Conservation (phyloP, 2,888 invertebrate species). For the Hypsopygia costalis region DNA sequence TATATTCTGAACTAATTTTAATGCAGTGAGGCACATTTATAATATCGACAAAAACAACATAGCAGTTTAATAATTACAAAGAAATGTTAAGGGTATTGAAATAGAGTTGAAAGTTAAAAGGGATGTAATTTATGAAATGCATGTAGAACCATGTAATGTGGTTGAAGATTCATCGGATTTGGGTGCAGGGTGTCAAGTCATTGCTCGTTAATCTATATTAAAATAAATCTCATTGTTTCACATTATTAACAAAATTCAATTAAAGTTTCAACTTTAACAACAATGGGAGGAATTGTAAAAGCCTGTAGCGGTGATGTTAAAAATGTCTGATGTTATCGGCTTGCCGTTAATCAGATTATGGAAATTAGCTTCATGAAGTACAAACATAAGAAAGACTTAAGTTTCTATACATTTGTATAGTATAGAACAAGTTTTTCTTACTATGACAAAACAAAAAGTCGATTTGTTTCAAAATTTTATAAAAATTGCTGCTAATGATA, state of each 20-base stretch:
- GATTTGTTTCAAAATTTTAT: too few species aligned
- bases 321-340: constrained; percentile 8
- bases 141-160: constrained; percentile 11
- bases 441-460: too few species aligned
- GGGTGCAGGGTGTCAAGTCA: constrained; percentile 69
- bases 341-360: constrained; percentile 6
- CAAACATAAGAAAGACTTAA: too few species aligned
- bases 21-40: constrained; percentile 49
- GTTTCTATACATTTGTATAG: too few species aligned
- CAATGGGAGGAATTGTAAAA: constrained; percentile 18
- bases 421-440: too few species aligned
- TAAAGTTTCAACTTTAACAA: constrained; percentile 37
- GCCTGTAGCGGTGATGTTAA: constrained; percentile 1
- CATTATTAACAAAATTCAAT: constrained; percentile 61
- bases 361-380: background rate
- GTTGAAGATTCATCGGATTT: constrained; percentile 36
- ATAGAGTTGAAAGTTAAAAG: background rate
- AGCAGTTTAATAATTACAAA: background rate
- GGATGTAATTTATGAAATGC: background rate
- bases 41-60: constrained; percentile 27
- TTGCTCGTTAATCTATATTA: constrained; percentile 75
- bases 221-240: constrained; percentile 75
- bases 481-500: too few species aligned
- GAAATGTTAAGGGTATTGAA: background rate
- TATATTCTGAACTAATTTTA: constrained; percentile 65